Evolutionary conservation across 2,113 vertebrate genomes (phyloP).

Genomic region (Cnemophilus loriae): DNA sequence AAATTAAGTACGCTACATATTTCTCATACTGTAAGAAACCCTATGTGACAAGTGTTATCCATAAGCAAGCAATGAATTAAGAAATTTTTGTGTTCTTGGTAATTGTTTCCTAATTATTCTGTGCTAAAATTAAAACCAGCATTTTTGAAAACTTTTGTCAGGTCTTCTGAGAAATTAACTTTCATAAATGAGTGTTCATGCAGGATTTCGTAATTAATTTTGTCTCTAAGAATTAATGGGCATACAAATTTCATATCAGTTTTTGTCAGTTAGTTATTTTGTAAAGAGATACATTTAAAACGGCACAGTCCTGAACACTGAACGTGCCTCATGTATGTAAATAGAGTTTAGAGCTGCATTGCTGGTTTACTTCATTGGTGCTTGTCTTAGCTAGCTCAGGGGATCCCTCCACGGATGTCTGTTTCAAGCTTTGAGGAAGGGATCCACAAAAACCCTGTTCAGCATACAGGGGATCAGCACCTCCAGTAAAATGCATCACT

Average conservation of each 20-base stretch:
- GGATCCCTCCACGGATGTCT: neutral
- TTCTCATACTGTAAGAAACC: neutral
- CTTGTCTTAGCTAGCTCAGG: neutral
- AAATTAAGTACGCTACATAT: neutral
- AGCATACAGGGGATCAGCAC: neutral
- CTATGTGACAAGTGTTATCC: neutral
- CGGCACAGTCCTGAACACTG: neutral
- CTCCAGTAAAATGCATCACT: neutral
- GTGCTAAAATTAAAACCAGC: neutral
- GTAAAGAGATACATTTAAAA: neutral
- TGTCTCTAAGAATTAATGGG: neutral
- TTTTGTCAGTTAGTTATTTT: neutral
- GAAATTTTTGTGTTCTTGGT: neutral
- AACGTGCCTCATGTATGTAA: neutral
- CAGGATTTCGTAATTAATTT: neutral
- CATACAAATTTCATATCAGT: neutral
- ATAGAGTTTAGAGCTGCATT: neutral
- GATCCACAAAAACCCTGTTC: neutral
- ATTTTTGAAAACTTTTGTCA: neutral
- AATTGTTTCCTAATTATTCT: neutral
- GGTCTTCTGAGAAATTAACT: neutral
- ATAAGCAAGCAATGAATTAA: neutral
- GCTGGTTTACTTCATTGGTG: neutral
- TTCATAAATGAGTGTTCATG: neutral
- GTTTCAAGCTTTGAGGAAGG: neutral